Base-by-base conservation (phyloP, 2,797 vertebrate species). In the Anguilla anguilla region DNA sequence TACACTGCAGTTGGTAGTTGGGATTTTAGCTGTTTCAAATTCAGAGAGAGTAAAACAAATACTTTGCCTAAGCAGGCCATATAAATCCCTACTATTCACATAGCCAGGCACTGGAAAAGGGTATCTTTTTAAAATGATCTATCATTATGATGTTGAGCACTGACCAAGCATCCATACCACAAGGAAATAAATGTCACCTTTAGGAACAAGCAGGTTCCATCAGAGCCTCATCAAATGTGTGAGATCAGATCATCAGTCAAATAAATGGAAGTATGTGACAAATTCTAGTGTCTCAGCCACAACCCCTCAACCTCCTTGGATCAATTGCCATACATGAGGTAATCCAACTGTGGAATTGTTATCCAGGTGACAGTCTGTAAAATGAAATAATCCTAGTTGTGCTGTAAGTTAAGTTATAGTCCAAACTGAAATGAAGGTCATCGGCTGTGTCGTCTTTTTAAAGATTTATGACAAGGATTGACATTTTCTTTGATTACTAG, bases 171-270 rank as follows among this genome's bases (percentile, higher is more conserved):
- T 84, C 51, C 53, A 31, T 84, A 35, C 28, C 53, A 39, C 83
- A 2, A 46, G 57, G 53, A 84, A 84, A 84, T 84, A 84, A 84
- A 84, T 84, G 83, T 59, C 53, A 84, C 83, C 83, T 59, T 84
- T 84, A 84, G 83, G 83, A 59, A 59, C 17, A 85, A 31, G 59
- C 57, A 64, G 57, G 84, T 64, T 25, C 84, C 84, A 67, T 35
- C 84, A 31, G 53, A 59, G 59, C 59, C 13, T 85, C 39, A 43
- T 85, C 84, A 85, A 85, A 67, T 67, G 59, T 85, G 84, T 84
- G 59, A 85, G 59, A 67, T 85, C 84, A 85, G 28, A 64, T 17
- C 59, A 85, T 85, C 55, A 64, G 55, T 85, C 57, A 81, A 81
- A 81, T 49, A 81, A 85, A 85, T 28, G 55, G 84, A 85, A 64